Evolutionary conservation across 2,888 invertebrate species (phyloP).

Genomic region (Lycia hirtaria): DNA sequence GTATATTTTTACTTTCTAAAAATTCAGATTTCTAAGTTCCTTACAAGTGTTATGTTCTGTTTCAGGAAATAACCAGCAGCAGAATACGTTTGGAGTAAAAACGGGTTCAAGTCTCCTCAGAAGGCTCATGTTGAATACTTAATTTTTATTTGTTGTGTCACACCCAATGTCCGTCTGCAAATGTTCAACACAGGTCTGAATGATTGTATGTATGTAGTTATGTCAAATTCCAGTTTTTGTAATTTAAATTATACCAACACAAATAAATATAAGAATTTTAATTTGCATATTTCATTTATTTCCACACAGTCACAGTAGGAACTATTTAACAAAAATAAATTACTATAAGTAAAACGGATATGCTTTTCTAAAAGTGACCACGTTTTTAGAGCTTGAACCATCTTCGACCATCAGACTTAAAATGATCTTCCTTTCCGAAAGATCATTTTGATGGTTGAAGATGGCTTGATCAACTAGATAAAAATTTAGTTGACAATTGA

Average conservation of each 20-base stretch:
- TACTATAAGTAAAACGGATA: conserved; percentile 36
- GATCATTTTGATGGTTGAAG: too few relatives aligned
- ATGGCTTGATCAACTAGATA: too few relatives aligned
- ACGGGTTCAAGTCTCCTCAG: conserved; percentile 57
- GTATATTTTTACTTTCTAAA: too few relatives aligned
- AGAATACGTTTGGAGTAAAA: conserved; percentile 49
- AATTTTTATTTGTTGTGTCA: conserved; percentile 50
- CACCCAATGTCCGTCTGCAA: conserved; percentile 67
- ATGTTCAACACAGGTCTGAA: conserved; percentile 73
- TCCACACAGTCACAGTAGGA: conserved; percentile 46
- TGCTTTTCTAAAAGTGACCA: conserved; percentile 33
- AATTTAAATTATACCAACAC: conserved; percentile 67
- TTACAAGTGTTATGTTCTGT: conserved; percentile 8
- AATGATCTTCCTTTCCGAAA: too few relatives aligned
- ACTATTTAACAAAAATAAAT: conserved; percentile 49
- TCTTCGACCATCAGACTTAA: too few relatives aligned
- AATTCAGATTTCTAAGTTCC: too few relatives aligned
- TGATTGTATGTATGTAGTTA: conserved; percentile 71
- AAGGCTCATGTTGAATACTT: conserved; percentile 47
- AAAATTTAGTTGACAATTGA: background rate
- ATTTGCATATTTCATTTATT: conserved; percentile 72
- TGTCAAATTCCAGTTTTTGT: conserved; percentile 70
- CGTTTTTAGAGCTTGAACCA: too few relatives aligned
- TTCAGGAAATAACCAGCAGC: conserved; percentile 72
- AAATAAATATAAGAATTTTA: conserved; percentile 78